A percentile compares a stretch with the other conserved stretches of the same genome.
phyloP scores from a whole-genome alignment of 2,797 vertebrate species.

The Sardinella longiceps region DNA sequence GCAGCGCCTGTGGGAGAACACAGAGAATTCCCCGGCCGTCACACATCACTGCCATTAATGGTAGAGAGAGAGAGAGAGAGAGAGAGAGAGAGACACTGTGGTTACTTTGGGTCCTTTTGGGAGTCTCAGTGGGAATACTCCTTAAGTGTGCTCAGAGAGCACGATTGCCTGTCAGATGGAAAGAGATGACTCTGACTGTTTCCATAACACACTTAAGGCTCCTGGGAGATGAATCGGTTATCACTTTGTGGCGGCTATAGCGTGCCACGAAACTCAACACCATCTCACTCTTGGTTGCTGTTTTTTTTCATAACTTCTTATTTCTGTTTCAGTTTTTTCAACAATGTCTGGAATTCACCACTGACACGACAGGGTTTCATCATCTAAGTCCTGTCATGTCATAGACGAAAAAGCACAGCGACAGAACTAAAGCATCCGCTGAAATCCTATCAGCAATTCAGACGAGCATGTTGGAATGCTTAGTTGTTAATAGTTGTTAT shows the following conservation, averaged over 20 bases:
- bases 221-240: background rate
- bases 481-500: background rate
- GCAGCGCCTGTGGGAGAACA: background rate
- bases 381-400: background rate
- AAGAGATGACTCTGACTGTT: background rate
- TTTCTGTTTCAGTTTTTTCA: background rate
- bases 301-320: background rate
- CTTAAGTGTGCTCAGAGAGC: background rate
- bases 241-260: background rate
- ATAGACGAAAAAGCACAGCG: background rate
- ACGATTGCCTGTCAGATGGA: background rate
- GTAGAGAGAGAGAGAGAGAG: no score
- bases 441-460: background rate
- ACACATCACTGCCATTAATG: conserved; percentile 2
- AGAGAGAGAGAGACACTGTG: background rate
- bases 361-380: background rate
- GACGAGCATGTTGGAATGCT: background rate
- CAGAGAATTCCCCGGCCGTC: background rate
- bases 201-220: background rate
- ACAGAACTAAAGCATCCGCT: background rate
- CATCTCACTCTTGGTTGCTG: background rate
- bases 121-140: background rate
- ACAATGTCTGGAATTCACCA: background rate
- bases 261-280: background rate
- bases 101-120: background rate